Percentiles rank a stretch among this genome's conserved stretches.
Conservation (phyloP, 2,888 invertebrate species). For the Tipula confusa region DNA sequence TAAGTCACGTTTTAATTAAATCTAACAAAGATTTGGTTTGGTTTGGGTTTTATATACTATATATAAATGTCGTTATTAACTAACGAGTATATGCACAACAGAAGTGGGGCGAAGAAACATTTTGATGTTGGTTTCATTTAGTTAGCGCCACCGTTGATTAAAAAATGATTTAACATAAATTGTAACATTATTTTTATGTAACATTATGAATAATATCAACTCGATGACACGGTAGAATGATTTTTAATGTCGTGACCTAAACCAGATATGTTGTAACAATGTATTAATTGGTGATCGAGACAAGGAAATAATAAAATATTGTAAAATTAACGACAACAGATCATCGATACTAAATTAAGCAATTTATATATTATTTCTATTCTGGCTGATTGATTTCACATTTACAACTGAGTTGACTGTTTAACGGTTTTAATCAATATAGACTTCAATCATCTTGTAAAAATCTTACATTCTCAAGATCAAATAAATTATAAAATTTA, state of each 20-base stretch:
- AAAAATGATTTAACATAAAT: background rate
- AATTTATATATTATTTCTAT: too few species aligned
- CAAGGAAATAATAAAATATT: too few species aligned
- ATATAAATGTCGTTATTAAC: too few species aligned
- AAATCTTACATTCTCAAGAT: too few species aligned
- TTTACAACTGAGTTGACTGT: too few species aligned
- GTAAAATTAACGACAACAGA: too few species aligned
- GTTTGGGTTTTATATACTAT: background rate
- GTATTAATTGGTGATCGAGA: too few species aligned
- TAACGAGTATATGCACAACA: background rate
- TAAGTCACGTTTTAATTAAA: conserved; percentile 20
- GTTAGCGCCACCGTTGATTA: background rate
- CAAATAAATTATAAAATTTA: too few species aligned
- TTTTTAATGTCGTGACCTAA: background rate
- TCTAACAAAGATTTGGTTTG: background rate
- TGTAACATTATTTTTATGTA: background rate
- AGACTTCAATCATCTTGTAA: too few species aligned
- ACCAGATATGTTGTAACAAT: background rate
- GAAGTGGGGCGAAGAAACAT: background rate
- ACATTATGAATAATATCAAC: background rate
- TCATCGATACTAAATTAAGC: too few species aligned
- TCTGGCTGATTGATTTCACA: too few species aligned
- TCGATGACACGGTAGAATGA: background rate
- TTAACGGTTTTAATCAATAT: too few species aligned
- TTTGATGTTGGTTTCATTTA: background rate